phyloP scores from a whole-genome alignment of 1,140 invertebrate genomes.

The Bombus superbus region DNA sequence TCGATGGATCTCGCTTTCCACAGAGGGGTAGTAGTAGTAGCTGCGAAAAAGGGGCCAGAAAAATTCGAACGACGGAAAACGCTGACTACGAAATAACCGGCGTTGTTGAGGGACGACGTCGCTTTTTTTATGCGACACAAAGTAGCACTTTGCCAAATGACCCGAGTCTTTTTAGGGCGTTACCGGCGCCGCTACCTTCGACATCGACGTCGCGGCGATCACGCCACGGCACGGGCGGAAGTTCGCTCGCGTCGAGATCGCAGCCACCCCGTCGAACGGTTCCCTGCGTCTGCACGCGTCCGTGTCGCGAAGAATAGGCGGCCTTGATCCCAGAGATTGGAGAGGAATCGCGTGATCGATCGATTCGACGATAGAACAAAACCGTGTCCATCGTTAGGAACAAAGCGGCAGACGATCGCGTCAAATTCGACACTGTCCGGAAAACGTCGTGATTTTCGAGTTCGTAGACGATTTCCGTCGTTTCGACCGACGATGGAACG shows the following conservation, averaged over 20 bases:
- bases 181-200: slow-evolving; percentile 20
- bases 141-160: slow-evolving; percentile 83
- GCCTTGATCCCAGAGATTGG: slow-evolving; percentile 60
- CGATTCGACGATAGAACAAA: background rate
- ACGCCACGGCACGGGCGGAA: slow-evolving; percentile 46
- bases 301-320: slow-evolving; percentile 40
- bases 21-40: too few relatives aligned
- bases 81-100: slow-evolving; percentile 76
- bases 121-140: slow-evolving; percentile 81
- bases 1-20: slow-evolving; percentile 2
- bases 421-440: background rate
- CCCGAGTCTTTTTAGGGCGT: slow-evolving; percentile 80
- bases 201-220: slow-evolving; percentile 45
- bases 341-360: slow-evolving; percentile 48
- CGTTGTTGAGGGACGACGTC: slow-evolving; percentile 68
- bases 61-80: slow-evolving; percentile 69
- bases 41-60: background rate
- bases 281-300: slow-evolving; percentile 27
- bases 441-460: background rate
- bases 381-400: slow-evolving; percentile 9
- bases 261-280: slow-evolving; percentile 10
- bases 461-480: background rate
- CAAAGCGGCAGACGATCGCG: background rate
- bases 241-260: slow-evolving; percentile 52
- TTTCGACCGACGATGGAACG: background rate